These are phyloP conservation scores for Xestia xanthographa DNA, from an alignment of 2,888 invertebrate species.

Conservation along the genomic window DNA sequence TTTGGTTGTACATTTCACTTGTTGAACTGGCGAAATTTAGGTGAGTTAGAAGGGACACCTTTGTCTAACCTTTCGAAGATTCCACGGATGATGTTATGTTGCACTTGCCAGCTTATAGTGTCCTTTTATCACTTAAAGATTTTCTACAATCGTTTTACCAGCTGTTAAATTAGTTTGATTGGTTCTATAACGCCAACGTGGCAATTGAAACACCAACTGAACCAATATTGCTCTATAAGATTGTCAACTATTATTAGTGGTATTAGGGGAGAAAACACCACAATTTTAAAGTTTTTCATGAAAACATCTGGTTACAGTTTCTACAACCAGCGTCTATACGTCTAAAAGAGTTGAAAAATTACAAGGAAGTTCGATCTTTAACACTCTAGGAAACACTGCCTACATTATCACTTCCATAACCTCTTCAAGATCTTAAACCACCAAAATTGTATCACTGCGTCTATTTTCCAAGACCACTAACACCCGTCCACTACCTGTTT, in stretches of 20 bases:
- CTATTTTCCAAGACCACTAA: conserved; percentile 28
- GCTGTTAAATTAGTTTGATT: not conserved
- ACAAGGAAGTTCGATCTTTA: not conserved
- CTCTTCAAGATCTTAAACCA: not conserved
- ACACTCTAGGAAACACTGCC: conserved; percentile 18
- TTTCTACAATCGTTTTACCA: not conserved
- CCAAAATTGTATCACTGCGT: conserved; percentile 9
- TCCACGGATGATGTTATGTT: not conserved
- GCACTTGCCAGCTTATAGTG: not conserved
- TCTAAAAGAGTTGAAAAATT: not conserved
- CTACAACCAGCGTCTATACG: conserved; percentile 25
- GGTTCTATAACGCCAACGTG: conserved; percentile 24
- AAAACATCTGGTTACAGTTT: not conserved
- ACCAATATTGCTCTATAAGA: conserved; percentile 9
- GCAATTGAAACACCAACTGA: conserved; percentile 11
- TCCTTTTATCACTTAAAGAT: not conserved
- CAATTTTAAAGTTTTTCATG: not conserved
- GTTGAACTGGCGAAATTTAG: not conserved
- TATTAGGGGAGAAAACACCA: not conserved
- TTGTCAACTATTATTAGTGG: not conserved
- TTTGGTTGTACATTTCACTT: conserved; percentile 81
- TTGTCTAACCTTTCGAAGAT: not conserved
- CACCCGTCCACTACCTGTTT: conserved; percentile 78
- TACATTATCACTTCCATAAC: conserved; percentile 23
- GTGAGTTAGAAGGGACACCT: not conserved